These are phyloP conservation scores for Zaprionus taronus DNA, from an alignment of 1,140 invertebrate species.

Conservation along the genomic window DNA sequence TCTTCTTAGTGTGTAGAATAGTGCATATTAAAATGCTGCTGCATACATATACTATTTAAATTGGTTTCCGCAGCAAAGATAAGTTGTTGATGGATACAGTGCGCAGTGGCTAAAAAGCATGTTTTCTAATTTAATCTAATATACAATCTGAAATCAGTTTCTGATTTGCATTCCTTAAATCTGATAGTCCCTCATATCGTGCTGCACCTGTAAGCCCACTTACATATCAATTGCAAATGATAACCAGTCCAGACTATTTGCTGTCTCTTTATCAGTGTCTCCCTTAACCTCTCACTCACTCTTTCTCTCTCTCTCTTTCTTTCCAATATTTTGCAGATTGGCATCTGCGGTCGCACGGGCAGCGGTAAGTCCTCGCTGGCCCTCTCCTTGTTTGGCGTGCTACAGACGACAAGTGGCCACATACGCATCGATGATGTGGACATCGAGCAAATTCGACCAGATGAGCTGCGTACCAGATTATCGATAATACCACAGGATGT, in stretches of 20 bases:
- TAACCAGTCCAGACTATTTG: background rate
- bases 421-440: constrained; percentile 90
- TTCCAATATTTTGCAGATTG: constrained; percentile 86
- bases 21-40: background rate
- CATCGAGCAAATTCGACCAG: constrained; percentile 88
- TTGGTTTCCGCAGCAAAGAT: constrained; percentile 35
- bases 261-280: background rate
- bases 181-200: background rate
- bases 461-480: constrained; percentile 90
- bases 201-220: constrained; percentile 1
- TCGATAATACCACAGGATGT: constrained; percentile 97
- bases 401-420: constrained; percentile 87
- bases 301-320: background rate
- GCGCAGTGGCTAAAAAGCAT: background rate
- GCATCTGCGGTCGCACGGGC: constrained; percentile 92
- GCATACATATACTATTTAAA: constrained; percentile 35
- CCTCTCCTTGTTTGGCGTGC: constrained; percentile 89
- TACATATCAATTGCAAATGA: constrained; percentile 47
- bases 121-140: too few species aligned
- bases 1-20: background rate
- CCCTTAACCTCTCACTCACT: background rate
- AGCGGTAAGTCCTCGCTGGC: constrained; percentile 92
- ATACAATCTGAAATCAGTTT: too few species aligned
- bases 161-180: too few species aligned
- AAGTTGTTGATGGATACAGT: background rate